phyloP scores from a whole-genome alignment of 2,888 invertebrate genomes.

The Minunthozetes semirufus region DNA sequence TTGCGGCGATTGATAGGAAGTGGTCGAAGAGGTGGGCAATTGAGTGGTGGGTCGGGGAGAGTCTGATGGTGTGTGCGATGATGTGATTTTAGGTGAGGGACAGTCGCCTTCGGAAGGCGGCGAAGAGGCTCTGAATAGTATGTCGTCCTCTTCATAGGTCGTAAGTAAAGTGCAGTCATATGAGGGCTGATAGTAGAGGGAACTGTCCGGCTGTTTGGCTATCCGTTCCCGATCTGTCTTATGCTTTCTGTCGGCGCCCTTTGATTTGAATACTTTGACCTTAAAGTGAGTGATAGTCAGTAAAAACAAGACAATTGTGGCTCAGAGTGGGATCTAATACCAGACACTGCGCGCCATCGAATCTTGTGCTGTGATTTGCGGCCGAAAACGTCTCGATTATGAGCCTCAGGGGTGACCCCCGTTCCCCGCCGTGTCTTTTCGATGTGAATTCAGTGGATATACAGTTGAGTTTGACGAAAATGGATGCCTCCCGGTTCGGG shows the following conservation, averaged over 20 bases:
- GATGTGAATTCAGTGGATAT: constrained; percentile 97
- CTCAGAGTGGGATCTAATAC: background rate
- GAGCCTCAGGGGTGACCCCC: constrained; percentile 85
- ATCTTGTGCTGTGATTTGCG: constrained; percentile 49
- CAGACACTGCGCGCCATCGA: constrained; percentile 32
- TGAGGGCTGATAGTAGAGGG: constrained; percentile 86
- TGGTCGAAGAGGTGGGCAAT: constrained; percentile 21
- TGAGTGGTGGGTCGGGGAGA: background rate
- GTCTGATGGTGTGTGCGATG: constrained; percentile 10
- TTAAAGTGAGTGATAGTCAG: constrained; percentile 67
- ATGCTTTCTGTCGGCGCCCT: constrained; percentile 93
- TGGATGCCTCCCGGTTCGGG: constrained; percentile 52
- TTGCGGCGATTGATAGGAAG: constrained; percentile 27
- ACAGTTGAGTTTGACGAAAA: constrained; percentile 67
- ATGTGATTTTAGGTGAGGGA: background rate
- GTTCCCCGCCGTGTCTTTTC: constrained; percentile 96
- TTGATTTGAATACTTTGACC: constrained; percentile 75
- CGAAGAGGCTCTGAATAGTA: background rate
- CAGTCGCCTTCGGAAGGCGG: background rate
- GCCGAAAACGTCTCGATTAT: constrained; percentile 73
- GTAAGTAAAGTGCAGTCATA: constrained; percentile 89
- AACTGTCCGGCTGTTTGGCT: constrained; percentile 63
- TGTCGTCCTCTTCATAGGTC: constrained; percentile 47
- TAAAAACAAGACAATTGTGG: background rate
- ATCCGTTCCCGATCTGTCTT: constrained; percentile 94